Base-by-base conservation (phyloP, 2,113 vertebrate genomes). In the Gadus chalcogrammus region DNA sequence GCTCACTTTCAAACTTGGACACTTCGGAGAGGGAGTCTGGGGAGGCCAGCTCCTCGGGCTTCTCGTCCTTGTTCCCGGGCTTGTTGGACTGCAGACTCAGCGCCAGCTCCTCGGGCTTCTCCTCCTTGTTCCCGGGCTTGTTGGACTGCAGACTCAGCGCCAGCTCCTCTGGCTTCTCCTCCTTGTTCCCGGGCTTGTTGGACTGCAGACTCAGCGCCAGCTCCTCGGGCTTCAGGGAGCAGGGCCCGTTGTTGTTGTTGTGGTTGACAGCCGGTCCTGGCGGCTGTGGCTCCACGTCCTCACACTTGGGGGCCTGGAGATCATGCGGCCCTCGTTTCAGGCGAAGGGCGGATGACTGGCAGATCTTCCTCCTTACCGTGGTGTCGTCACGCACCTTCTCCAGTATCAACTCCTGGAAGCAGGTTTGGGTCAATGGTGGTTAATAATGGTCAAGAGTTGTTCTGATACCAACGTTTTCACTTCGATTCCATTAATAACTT, bases 1-100 rank as follows among this genome's bases (percentile, higher is more conserved):
- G 69, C 93, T 87, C 79, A 95, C 96, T 92, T 89, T 97, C 94
- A 79, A 97, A 95, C 71, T 92, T 93, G 0, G 89, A 91, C 15
- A 90, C 71, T 60, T 91, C 89, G 74, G 85, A 24, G 1, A 77
- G 27, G 0, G 76, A 67, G 35, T 78, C 73, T 67, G 84, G 75
- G 35, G 82, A 89, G 15, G 78, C 17, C 0, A 71, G 75, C 1
- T 35, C 70, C 12, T 74, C 75, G 4, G 85, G 75, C 7, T 56
- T 70, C 27, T 82, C 77, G 12, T 64, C 69, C 0, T 22, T 69
- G 3, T 35, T 38, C 59, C 73, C 59, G 15, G 71, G 38, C 0
- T 8, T 3, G 53, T 42, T 1, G 0, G 12, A 38, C 0, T 11
- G 8, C 0, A 65, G 61, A n/a, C 75, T 6, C 1, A 77, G 3